Evolutionary conservation across 2,888 invertebrate genomes (phyloP), one percentile per base, ranked within the genome.

Genomic region (Allolobophora icterica): DNA sequence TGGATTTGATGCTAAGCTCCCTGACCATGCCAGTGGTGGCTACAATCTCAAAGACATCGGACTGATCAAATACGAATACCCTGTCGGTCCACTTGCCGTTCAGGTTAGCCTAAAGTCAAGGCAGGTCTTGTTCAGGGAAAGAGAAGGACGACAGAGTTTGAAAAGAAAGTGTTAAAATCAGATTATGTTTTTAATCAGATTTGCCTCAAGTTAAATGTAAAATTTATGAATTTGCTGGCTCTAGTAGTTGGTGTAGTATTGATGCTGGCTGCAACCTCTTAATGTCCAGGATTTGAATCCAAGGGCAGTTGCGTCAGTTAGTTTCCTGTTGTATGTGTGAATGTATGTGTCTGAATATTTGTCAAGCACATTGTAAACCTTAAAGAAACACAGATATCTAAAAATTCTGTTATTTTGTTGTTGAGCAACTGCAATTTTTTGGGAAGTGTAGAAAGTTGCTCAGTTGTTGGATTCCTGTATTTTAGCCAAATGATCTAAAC

Each of bases 1-100:
- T 95, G 97, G 98, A 92, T 97, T 99, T 92, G 93, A 95, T 91
- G 96, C 99, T 71, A 97, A 96, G 0, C 95, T 99, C 91, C 98
- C 99, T 0, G 93, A 58, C 33, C 92, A 92, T 58, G 93, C 93
- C 24, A 91, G 92, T 13, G 92, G 92, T 33, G 93, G 93, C 33
- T 93, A 94, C 91, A 93, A 93, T 40, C 93, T 94, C 91, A 92
- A 92, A 0, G 94, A 95, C 92, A 94, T 95, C 89, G 95, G 95
- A 71, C 93, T 95, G 93, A 93, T 97, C 42, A 97, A 97, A 93
- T 96, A 96, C 6, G 52, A 90, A 21, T 94, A 94, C 89, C 95
- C 96, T 0, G 95, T 95, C 92, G 92, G 95, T 52, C 94, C 97
- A 52, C 95, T 96, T 87, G 95, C 96, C 30, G 94, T 96, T 84